These are phyloP conservation scores for Pantherophis alleghaniensis DNA, from an alignment of 2,797 vertebrate species.

Conservation along the genomic window DNA sequence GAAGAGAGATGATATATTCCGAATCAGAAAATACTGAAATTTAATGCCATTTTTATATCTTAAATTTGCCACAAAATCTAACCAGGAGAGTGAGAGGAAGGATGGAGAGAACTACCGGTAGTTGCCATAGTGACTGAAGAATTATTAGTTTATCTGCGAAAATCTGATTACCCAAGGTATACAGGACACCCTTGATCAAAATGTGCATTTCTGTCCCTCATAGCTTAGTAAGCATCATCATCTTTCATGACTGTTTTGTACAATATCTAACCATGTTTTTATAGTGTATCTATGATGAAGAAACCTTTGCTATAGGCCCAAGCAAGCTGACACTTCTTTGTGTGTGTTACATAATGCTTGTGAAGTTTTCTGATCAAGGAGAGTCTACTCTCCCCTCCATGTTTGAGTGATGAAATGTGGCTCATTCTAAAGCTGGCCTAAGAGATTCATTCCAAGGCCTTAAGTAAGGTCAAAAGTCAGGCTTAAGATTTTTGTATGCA, in stretches of 20 bases:
- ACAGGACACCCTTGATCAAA: background rate
- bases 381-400: background rate
- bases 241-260: background rate
- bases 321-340: background rate
- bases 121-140: background rate
- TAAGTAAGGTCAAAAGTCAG: background rate
- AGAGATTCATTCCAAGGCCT: too few species aligned
- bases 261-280: background rate
- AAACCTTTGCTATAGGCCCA: background rate
- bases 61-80: background rate
- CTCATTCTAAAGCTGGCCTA: background rate
- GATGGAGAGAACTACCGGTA: background rate
- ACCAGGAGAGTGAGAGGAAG: background rate
- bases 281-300: background rate
- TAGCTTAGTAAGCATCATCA: background rate
- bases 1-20: background rate
- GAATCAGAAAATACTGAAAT: background rate
- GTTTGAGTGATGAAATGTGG: background rate
- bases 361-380: background rate
- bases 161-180: background rate
- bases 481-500: background rate
- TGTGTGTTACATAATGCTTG: background rate
- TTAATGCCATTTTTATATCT: background rate
- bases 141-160: background rate
- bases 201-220: background rate